Base-by-base conservation (phyloP, 2,113 vertebrate genomes). In the Xyrauchen texanus region DNA sequence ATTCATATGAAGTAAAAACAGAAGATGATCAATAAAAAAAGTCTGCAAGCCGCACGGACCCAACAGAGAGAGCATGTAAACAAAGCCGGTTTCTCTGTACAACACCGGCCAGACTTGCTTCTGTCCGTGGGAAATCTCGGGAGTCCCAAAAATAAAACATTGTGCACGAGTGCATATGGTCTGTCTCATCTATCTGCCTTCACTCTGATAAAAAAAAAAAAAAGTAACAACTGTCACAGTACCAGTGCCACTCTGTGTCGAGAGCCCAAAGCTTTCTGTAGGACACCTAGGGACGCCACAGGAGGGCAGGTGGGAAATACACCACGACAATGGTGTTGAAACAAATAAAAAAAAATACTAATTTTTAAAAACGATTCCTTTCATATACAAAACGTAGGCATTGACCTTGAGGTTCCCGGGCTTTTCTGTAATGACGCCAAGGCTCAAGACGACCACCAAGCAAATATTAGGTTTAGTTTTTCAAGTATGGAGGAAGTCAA, bases 51-150 rank as follows among this genome's bases (percentile, higher is more conserved):
- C 65, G 55, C 46, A 55, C 21, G 3, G 1, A 6, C 15, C 1
- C 85, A 86, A 79, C 81, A 83, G 81, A 88, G 69, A 87, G 86
- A 89, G 92, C 87, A 87, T 88, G 95, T 96, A 97, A 96, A 96
- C 95, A 87, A 84, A 93, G 93, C 92, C 91, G 93, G 95, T 94
- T 98, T 96, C 96, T 97, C 95, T 97, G 96, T 98, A 97, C 94
- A 93, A 97, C 95, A 95, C 95, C 93, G 92, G 90, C 94, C 93
- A 93, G 92, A 86, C 85, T 81, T 81, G 82, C 81, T 85, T 76
- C 76, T 52, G 0, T 82, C 72, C 78, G 80, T 42, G 63, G 42
- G 47, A 61, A 44, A 2, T 12, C 0, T 4, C 21, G 7, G 11
- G 74, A 4, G 58, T 81, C 44, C 15, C 57, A 79, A 85, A 77